Percentiles rank a stretch among this genome's conserved stretches.
phyloP scores from a whole-genome alignment of 2,888 invertebrate species.

The Sphaeridia pumilis region DNA sequence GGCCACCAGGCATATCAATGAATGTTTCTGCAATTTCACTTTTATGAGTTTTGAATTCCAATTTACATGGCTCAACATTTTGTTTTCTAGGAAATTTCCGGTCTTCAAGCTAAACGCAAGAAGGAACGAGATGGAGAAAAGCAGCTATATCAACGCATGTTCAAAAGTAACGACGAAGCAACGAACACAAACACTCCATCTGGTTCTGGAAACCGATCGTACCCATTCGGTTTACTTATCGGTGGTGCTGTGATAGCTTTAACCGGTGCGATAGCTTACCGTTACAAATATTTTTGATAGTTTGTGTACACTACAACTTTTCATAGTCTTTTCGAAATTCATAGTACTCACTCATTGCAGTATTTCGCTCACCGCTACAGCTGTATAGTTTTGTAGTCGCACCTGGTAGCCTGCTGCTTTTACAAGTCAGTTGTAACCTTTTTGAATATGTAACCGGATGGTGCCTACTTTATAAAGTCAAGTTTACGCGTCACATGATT shows the following conservation, averaged over 20 bases:
- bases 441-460: no score
- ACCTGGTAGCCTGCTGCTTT: no score
- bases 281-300: slow-evolving; percentile 29
- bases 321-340: slow-evolving; percentile 2
- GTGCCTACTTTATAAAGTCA: no score
- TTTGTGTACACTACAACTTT: no score
- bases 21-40: not conserved
- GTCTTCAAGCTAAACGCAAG: slow-evolving; percentile 47
- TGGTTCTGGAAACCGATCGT: slow-evolving; percentile 8
- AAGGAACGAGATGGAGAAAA: slow-evolving; percentile 51
- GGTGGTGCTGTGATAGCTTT: slow-evolving; percentile 56
- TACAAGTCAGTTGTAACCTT: no score
- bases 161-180: slow-evolving; percentile 36
- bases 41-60: not conserved
- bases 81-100: slow-evolving; percentile 48
- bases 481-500: no score
- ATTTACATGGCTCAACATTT: no score
- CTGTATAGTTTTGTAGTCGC: no score
- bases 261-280: slow-evolving; percentile 51
- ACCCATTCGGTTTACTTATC: slow-evolving; percentile 56
- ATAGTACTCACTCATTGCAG: slow-evolving; percentile 1
- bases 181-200: slow-evolving; percentile 3
- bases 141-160: slow-evolving; percentile 57
- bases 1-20: not conserved
- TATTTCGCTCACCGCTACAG: no score